Evolutionary conservation across 2,888 invertebrate genomes (phyloP), one percentile per base, ranked within the genome.

Genomic region (Sympetrum striolatum): DNA sequence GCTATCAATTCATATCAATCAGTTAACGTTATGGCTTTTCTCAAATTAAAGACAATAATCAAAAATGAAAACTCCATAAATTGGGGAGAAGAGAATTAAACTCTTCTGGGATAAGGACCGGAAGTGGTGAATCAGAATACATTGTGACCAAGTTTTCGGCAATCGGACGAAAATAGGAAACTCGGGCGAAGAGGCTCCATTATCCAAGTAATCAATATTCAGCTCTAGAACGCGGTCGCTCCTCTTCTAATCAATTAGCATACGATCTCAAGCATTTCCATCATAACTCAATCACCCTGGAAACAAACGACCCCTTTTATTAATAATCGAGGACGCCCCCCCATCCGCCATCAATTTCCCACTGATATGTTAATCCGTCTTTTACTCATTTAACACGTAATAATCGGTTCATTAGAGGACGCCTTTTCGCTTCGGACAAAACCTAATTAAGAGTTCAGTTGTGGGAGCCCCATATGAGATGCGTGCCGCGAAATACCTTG

Each of bases 361-460:
- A 60, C 60, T 86, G 86, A 86, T 86, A 86, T 86, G 58, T 86
- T 86, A 86, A 86, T 86, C 86, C 86, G 2, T 39, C 86, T 86
- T 60, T 86, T 60, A 60, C 60, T 86, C 60, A 60, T 60, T 86
- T 86, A 86, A 86, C 86, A 37, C 37, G 86, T 86, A 86, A 86
- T 86, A 86, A 86, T 86, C 37, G 60, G 64, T 86, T 86, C 86
- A 86, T 86, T 86, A 86, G 86, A n/a, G 35, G 60, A 64, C 31
- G 60, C 22, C 35, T 8, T 37, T 60, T 22, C n/a, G 15, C 86
- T 37, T 37, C 8, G 37, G 60, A 86, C 60, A 18, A 58, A 86
- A 86, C 60, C 86, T 86, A 60, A 86, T 86, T 86, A 86, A 86
- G 86, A 86, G 86, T 86, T 86, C 86, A 86, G 60, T 86, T 60